Base-by-base conservation (phyloP, 2,888 invertebrate genomes). In the Oscheius sp. region DNA sequence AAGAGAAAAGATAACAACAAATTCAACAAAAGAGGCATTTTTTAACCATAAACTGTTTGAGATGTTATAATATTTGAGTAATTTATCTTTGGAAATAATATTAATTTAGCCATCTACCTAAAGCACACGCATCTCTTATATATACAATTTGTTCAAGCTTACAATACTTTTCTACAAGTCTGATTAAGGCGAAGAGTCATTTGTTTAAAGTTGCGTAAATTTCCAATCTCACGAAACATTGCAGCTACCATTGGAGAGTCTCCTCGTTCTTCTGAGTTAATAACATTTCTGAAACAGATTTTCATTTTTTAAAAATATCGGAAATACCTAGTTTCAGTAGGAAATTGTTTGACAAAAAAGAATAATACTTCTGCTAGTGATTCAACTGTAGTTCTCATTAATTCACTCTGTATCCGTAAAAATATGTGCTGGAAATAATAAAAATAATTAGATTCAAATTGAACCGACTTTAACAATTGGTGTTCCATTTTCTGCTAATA, bases 201-300 rank as follows among this genome's bases (percentile, higher is more conserved):
- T 59, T 79, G 77, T 58, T 80, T 83, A 70, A 83, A 83, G 25
- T 74, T 77, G 12, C 80, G 71, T 16, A 76, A 63, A 69, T 83
- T 81, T 23, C 80, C 81, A 25, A 78, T 74, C 56, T 80, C 81
- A 27, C 80, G 66, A 66, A 83, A 80, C 78, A 83, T 78, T 16
- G 78, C 72, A 0, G 78, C 71, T 12, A 83, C 76, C 46, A 81
- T 74, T 3, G 77, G 76, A 25, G 80, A 75, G 5, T 72, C 56
- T 45, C 78, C 77, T 21, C 69, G 46, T n/a, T 75, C 72, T 53
- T 72, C 76, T 43, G 77, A 69, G 43, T 53, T 74, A 7, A 81
- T 45, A 6, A 81, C 70, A 21, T 46, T 46, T 71, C 80, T 80
- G 74, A 9, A 76, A 66, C 23, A 21, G 5, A 29, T 27, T 1